Evolutionary conservation across 2,888 invertebrate genomes (phyloP).

Genomic region (Taphrorychus bicolor): DNA sequence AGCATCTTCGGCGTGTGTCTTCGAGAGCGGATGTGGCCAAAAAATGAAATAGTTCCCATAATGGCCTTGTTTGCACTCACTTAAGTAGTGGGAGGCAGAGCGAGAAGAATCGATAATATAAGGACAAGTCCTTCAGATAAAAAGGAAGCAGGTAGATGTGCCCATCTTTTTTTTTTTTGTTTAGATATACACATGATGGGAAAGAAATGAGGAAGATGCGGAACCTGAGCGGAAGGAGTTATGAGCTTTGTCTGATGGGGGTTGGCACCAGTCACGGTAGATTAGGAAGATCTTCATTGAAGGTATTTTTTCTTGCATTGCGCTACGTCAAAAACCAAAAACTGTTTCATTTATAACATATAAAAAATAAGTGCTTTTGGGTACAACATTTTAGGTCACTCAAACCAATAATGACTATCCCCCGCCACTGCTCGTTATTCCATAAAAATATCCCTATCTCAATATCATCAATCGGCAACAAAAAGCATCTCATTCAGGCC

Average conservation of each 20-base stretch:
- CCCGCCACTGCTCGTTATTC: conserved; percentile 6
- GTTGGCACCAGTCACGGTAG: neutral
- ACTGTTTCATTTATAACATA: too few species aligned
- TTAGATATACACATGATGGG: too few species aligned
- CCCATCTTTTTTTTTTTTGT: conserved; percentile 27
- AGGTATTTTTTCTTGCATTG: too few species aligned
- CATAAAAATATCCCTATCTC: conserved; percentile 8
- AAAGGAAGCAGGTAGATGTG: conserved; percentile 25
- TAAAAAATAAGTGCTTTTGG: too few species aligned
- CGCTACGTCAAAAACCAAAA: too few species aligned
- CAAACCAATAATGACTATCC: conserved; percentile 3
- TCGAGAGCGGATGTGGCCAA: conserved; percentile 41
- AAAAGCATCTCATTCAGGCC: conserved; percentile 39
- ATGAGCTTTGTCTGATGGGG: neutral
- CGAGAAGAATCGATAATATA: conserved; percentile 31
- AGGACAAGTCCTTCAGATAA: conserved; percentile 28
- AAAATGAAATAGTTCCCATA: conserved; percentile 42
- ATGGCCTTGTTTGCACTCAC: conserved; percentile 41
- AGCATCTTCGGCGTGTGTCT: conserved; percentile 38
- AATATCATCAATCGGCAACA: conserved; percentile 13
- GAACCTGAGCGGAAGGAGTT: conserved; percentile 11
- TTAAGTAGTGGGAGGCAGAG: conserved; percentile 37
- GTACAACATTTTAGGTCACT: too few species aligned
- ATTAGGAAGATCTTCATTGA: too few species aligned
- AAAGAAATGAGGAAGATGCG: conserved; percentile 18